phyloP scores from a whole-genome alignment of 2,888 invertebrate species.

The Coelopa pilipes region DNA sequence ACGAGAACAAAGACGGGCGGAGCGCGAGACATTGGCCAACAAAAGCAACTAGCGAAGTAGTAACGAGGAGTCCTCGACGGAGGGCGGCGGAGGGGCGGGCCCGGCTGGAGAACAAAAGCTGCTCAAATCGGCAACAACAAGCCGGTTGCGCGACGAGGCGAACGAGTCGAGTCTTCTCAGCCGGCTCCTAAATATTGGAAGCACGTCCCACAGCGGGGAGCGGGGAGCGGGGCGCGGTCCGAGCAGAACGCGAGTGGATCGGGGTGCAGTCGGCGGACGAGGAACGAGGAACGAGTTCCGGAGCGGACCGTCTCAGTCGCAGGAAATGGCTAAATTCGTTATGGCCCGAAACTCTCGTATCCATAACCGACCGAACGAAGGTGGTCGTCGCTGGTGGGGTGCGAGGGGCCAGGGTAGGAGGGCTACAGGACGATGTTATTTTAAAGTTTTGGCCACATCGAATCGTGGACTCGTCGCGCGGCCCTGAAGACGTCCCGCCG shows the following conservation, averaged over 20 bases:
- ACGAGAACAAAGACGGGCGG: not conserved
- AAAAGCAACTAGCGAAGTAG: slow-evolving; percentile 2
- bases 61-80: not conserved
- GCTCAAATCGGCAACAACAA: slow-evolving; percentile 21
- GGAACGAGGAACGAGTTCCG: not conserved
- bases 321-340: slow-evolving; percentile 19
- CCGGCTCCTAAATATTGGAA: slow-evolving; percentile 27
- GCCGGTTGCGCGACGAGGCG: slow-evolving; percentile 9
- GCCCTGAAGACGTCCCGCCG: not conserved
- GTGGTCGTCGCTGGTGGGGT: slow-evolving; percentile 1
- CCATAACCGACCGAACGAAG: not conserved
- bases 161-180: not conserved
- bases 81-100: too few relatives aligned
- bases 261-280: not conserved
- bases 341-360: not conserved
- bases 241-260: not conserved
- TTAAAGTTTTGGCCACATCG: too few relatives aligned
- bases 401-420: too few relatives aligned
- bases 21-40: not conserved
- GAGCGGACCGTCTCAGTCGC: not conserved
- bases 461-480: too few relatives aligned
- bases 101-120: not conserved
- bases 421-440: too few relatives aligned
- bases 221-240: not conserved
- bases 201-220: slow-evolving; percentile 19